Base-by-base conservation (phyloP, 2,797 vertebrate species). In the Hemitrygon akajei region DNA sequence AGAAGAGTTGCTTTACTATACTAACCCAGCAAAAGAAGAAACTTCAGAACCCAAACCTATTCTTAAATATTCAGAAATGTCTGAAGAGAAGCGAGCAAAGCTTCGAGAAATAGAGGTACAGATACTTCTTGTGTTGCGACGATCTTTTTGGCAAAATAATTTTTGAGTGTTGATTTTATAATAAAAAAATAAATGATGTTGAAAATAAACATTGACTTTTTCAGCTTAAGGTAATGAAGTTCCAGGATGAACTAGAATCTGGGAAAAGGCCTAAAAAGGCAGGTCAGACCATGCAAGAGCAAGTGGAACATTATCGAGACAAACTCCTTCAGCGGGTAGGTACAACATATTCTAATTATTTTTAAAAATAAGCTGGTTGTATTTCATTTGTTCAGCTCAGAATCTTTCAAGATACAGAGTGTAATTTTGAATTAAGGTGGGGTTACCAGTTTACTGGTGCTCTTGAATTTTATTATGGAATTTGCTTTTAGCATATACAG, bases 221-320 rank as follows among this genome's bases (percentile, higher is more conserved):
- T 93, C 95, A 99, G 99, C 97, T 99, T 93, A 99, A 99, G 95
- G 99, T 99, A 95, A 99, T 99, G 98, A 99, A 99, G 97, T 99
- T 99, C 97, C 99, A 99, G 95, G 99, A 99, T 96, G 99, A 99
- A 95, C 96, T 99, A 94, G 99, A 99, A 94, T 99, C 97, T 94
- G 99, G 99, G 82, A 99, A 99, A 96, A 97, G 99, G 95, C 98
- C 98, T 87, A 99, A 99, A 95, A 99, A 99, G 94, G 96, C 98
- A 69, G 98, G 98, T 93, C 99, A 98, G 95, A 98, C 97, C 95
- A 97, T 99, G 96, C 98, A 98, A 95, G 99, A 99, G 94, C 99
- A 99, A 96, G 98, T 99, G 95, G 99, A 99, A 96, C 98, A 99
- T 95, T 99, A 99, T 95, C 97, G 99, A 95, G 98, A 99, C 96